Evolutionary conservation across 1,140 invertebrate genomes (phyloP), one percentile per base, ranked within the genome.

Genomic region (Conus betulinus): DNA sequence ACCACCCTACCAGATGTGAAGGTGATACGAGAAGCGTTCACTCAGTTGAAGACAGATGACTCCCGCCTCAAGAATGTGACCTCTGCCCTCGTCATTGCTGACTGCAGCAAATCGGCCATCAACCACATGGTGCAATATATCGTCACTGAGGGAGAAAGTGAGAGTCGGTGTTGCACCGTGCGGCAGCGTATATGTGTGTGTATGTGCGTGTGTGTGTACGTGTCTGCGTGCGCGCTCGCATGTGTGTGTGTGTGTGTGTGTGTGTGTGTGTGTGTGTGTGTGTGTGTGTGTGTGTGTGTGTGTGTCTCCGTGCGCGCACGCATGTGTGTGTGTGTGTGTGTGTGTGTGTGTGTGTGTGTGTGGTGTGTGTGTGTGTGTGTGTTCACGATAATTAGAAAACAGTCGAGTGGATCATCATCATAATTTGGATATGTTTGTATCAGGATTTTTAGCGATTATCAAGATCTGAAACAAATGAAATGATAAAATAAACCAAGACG

Each of bases 51-150:
- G 5, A 85, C 88, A 10, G 92, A 93, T 79, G 94, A 94, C 74
- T n/a, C 78, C 5, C 87, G 91, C 27, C 92, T 93, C 60, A 93
- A 91, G 86, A 89, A 91, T 82, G 91, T 93, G 51, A 91, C 90
- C 67, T 91, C 93, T 0, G 91, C 93, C 39, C 85, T 94, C n/a
- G 71, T 94, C 15, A 92, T 92, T 23, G 93, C 93, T 4, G 89
- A 93, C 67, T 94, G 94, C 84, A 94, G 91, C 84, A 92, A 93
- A 53, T 93, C 93, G 7, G 94, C 91, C 20, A 87, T 94, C 55
- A 92, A 89, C 39, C 93, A 93, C 74, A 93, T 93, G n/a, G 91
- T 94, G 25, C 91, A 93, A 81, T 94, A 94, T 87, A 91, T 94
- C 60, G 91, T 94, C 87, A 94, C 89, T 63, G 94, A 94, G 84